These are phyloP conservation scores for Spodoptera frugiperda DNA, from an alignment of 1,140 invertebrate species.

Conservation along the genomic window DNA sequence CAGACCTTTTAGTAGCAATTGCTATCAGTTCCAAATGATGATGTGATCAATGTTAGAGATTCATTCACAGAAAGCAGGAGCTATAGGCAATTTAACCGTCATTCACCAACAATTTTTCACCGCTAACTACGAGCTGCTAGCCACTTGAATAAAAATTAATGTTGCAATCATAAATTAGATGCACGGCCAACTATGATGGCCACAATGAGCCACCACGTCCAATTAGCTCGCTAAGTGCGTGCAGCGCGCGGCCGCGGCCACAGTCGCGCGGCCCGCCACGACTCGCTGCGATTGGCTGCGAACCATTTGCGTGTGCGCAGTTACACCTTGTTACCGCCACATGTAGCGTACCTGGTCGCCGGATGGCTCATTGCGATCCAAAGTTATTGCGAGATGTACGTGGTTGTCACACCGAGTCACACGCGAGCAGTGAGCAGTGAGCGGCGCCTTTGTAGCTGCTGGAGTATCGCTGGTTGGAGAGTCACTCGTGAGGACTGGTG, in stretches of 20 bases:
- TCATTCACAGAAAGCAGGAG: not conserved
- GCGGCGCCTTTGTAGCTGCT: not conserved
- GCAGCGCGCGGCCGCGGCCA: constrained; percentile 22
- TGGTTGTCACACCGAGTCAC: not conserved
- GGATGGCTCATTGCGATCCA: constrained; percentile 33
- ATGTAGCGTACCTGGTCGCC: constrained; percentile 49
- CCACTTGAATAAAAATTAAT: constrained; percentile 35
- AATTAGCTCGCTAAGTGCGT: constrained; percentile 42
- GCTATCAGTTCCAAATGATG: no score
- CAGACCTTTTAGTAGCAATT: no score
- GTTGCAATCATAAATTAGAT: constrained; percentile 27
- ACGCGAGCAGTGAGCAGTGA: no score
- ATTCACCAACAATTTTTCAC: not conserved
- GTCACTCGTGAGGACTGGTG: no score
- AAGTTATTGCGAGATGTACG: constrained; percentile 23
- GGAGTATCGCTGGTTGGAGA: not conserved
- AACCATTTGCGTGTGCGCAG: constrained; percentile 48
- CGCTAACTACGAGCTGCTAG: not conserved
- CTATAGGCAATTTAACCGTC: no score
- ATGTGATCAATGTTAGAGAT: no score
- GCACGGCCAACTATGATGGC: constrained; percentile 38
- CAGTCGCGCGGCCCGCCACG: constrained; percentile 33
- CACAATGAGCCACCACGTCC: constrained; percentile 37
- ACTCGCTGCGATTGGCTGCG: constrained; percentile 52
- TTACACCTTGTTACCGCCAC: constrained; percentile 57